These are phyloP conservation scores for Caenorhabditis brenneri DNA, from an alignment of 1,140 invertebrate species.

Conservation along the genomic window DNA sequence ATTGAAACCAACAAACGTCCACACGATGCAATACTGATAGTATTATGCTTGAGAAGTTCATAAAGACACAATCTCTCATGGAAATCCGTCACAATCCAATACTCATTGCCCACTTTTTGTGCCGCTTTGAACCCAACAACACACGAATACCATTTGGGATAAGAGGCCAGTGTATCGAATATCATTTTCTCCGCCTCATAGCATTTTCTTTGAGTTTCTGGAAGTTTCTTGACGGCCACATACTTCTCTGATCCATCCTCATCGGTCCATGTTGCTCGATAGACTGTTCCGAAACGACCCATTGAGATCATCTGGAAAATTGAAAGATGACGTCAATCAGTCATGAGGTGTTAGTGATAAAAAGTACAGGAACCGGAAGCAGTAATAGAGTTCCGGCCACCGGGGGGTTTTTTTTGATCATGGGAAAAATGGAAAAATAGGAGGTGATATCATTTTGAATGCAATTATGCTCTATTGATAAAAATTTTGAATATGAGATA, in stretches of 20 bases:
- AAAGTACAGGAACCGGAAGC: not conserved
- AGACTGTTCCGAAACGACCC: not conserved
- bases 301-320: not conserved
- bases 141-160: not conserved
- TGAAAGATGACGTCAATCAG: not conserved
- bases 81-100: slow-evolving; percentile 31
- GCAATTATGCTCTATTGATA: too few relatives aligned
- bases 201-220: not conserved
- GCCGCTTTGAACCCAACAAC: not conserved
- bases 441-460: too few relatives aligned
- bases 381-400: too few relatives aligned
- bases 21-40: not conserved
- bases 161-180: not conserved
- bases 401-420: too few relatives aligned
- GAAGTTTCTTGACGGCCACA: not conserved
- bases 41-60: not conserved
- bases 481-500: too few relatives aligned
- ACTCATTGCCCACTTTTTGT: not conserved
- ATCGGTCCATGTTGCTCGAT: not conserved
- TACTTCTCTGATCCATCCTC: not conserved
- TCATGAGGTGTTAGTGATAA: not conserved
- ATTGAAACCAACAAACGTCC: not conserved
- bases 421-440: too few relatives aligned
- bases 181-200: not conserved
- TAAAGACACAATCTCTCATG: slow-evolving; percentile 7